Base-by-base conservation (phyloP, 1,140 invertebrate species). In the Aphidius gifuensis region DNA sequence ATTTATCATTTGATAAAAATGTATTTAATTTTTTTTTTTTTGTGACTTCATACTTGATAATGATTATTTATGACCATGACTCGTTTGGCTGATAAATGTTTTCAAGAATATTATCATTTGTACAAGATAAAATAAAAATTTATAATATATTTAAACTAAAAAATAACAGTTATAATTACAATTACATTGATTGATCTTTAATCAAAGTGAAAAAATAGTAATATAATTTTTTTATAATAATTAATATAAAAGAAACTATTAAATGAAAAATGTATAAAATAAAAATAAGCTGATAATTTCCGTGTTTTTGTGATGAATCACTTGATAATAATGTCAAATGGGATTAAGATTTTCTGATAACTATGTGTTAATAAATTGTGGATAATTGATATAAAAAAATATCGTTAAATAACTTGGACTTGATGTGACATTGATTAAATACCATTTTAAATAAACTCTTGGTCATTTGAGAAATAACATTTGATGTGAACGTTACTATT, bases 281-380 rank as follows among this genome's bases (percentile, higher is more conserved):
- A 32, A 32, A 32, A 32, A 1, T 32, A 32, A 1, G 1, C 5
- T 39, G 4, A 53, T 32, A 53, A 32, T 32, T 4, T 32, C 23
- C 0, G 0, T 44, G 6, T 43, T 39, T 39, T 46, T 9, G 21
- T 45, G 9, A 48, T 61, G 9, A 48, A 40, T 56, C 32, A 53
- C 16, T 16, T n/a, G 32, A 21, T 47, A 44, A 49, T 61, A 61
- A 32, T 61, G 38, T 61, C 60, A 57, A 48, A 43, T n/a, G 21
- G 46, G 48, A 58, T 62, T 51, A 62, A 58, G 23, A 40, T 51
- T 32, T 32, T 57, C 32, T 6, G 46, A 39, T 50, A 9, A 21
- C 6, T 32, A 21, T 50, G 23, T 40, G 16, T 43, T n/a, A 48
- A 61, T 56, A 47, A 21, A 56, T 61, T 32, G 43, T 55, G 39